Conservation (phyloP, 92 coral and sea anemone genomes). For the Siderastrea siderea region DNA sequence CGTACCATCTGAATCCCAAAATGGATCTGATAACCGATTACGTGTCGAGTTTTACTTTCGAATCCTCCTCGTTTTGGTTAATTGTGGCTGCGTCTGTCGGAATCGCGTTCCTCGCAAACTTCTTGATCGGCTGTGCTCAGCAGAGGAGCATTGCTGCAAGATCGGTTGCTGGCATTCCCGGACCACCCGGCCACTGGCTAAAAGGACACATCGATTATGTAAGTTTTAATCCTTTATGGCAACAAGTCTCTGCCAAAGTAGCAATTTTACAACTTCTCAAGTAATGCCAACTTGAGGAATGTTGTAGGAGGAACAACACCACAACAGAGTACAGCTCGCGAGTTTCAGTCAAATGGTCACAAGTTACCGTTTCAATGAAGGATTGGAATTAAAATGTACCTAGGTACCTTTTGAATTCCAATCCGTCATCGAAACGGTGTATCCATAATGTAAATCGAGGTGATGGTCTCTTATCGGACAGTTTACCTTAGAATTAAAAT, state of each 20-base stretch:
- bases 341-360: background rate
- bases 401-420: background rate
- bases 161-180: slow-evolving; percentile 58
- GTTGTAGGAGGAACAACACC: background rate
- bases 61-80: background rate
- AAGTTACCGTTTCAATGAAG: background rate
- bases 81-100: background rate
- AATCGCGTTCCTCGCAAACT: background rate
- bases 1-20: background rate
- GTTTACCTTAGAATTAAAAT: background rate
- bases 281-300: background rate
- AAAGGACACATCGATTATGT: slow-evolving; percentile 76
- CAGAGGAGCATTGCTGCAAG: slow-evolving; percentile 21
- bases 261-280: no score
- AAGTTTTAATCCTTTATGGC: slow-evolving; percentile 6
- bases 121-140: background rate
- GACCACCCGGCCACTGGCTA: slow-evolving; percentile 72
- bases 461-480: no score
- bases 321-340: background rate
- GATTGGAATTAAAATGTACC: background rate
- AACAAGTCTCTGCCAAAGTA: no score
- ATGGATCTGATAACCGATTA: slow-evolving; percentile 3
- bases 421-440: no score
- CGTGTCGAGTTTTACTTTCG: background rate
- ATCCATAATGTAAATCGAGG: background rate